Evolutionary conservation across 1,140 invertebrate species (phyloP), one percentile per base, ranked within the genome.

Genomic region (Trypoxylus dichotomus): DNA sequence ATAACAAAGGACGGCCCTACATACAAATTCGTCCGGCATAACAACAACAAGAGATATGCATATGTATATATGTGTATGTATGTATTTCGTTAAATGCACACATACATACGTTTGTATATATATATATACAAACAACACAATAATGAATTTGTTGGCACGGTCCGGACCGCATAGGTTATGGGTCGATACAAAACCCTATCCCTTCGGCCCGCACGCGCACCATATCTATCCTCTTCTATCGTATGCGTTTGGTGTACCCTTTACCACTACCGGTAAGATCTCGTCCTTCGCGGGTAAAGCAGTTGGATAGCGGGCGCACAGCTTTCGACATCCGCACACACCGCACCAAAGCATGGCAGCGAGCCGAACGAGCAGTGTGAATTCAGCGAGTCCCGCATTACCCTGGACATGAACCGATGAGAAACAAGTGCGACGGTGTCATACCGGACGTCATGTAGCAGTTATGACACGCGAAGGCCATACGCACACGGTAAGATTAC

Each of bases 141-240:
- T 84, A 85, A 84, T 84, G 80, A 85, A 84, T 85, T 84, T 84
- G 83, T 84, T 83, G 83, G 83, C 83, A 81, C 81, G 80, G 79
- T 83, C 80, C 80, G 79, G 81, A 82, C 80, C 79, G 81, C 79
- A 81, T 82, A 78, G 81, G 77, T 76, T 68, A 68, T 79, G 78
- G 81, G 82, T 83, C 81, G 81, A 82, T 83, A 82, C 72, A 78
- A 68, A 68, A 68, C 60, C 60, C 60, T 72, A 42, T 63, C 78
- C 85, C 86, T 80, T 84, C 81, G 80, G 83, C 82, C 78, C 82
- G 84, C 74, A 32, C 77, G 42, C 74, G 25, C 58, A 63, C 60
- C 77, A 63, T 77, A 76, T 32, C 76, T 27, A 54, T 63, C 58
- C 32, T 75, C 27, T 54, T 73, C 54, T 29, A 24, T 27, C 24